Evolutionary conservation across 2,888 invertebrate genomes (phyloP), one percentile per base, ranked within the genome.

Genomic region (Dryobota labecula): DNA sequence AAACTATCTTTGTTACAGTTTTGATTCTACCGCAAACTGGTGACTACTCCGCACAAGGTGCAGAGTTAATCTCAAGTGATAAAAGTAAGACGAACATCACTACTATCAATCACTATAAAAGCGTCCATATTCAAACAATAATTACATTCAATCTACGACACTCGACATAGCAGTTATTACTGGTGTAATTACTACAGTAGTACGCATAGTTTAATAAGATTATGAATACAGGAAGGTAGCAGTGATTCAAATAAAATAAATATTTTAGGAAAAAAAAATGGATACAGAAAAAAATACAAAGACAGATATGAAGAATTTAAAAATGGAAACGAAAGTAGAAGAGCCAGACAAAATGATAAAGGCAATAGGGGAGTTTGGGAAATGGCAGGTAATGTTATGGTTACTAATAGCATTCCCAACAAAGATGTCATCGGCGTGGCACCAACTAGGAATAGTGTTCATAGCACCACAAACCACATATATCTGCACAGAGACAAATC

Each of bases 351-450:
- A 84, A 68, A 70, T 90, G 54, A 76, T 86, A 8, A 83, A 84
- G 36, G 85, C 90, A 0, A 85, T 91, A n/a, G 92, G 92, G 18
- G 86, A 86, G 38, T 85, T 97, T 38, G 97, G 97, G n/a, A 95
- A 92, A 85, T 98, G 97, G 97, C 98, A 98, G 80, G 49, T 87
- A 0, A 91, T 97, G 11, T 92, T 96, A 86, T 94, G 97, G 9
- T 96, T 97, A 57, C 82, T 96, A 13, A 93, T 97, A 0, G 94
- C 97, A 43, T 96, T 97, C 45, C 91, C 97, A 7, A 94, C 97
- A 62, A 97, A 97, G 90, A 96, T 97, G 84, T 97, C 97, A 0
- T 97, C 97, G 0, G 97, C 97, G 0, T 98, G 97, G 97, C 97
- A 97, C 82, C 97, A 97, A 81, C 90, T 97, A 73, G 97, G 96